Conservation (phyloP, 2,113 vertebrate species). For the Sinocyclocheilus grahami region DNA sequence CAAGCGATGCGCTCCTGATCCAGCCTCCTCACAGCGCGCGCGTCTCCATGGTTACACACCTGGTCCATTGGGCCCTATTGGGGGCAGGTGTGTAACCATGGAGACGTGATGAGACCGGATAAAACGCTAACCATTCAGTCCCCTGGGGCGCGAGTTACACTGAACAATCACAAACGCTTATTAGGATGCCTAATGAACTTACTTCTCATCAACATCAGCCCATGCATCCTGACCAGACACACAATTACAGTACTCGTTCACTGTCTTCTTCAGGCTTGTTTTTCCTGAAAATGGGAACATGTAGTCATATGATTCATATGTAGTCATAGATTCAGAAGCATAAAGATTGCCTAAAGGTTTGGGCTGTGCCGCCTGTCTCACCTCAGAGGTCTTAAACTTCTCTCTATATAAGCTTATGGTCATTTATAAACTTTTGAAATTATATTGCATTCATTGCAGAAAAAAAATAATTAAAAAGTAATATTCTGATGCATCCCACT, state of each 20-base stretch:
- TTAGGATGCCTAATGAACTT: slow-evolving; percentile 50
- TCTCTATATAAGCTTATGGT: too few relatives aligned
- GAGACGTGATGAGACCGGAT: neutral
- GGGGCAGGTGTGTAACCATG: slow-evolving; percentile 21
- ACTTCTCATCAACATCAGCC: slow-evolving; percentile 36
- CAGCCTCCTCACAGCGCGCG: slow-evolving; percentile 42
- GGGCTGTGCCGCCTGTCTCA: neutral
- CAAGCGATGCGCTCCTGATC: neutral
- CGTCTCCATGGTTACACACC: slow-evolving; percentile 63
- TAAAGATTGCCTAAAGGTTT: neutral
- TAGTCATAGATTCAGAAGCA: neutral
- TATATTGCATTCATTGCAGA: too few relatives aligned
- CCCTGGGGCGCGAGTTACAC: slow-evolving; percentile 3
- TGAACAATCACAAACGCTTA: slow-evolving; percentile 38
- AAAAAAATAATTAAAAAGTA: too few relatives aligned
- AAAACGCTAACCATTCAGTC: slow-evolving; percentile 34
- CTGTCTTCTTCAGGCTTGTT: neutral
- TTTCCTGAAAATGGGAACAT: neutral
- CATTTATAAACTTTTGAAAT: too few relatives aligned
- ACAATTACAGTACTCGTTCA: neutral
- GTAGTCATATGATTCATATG: too few relatives aligned
- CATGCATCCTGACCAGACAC: slow-evolving; percentile 27
- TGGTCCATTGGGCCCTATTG: slow-evolving; percentile 47
- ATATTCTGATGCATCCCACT: too few relatives aligned
- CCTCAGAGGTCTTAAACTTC: neutral